Evolutionary conservation across 2,113 vertebrate species (phyloP).

Genomic region (Chascanopsetta lugubris): DNA sequence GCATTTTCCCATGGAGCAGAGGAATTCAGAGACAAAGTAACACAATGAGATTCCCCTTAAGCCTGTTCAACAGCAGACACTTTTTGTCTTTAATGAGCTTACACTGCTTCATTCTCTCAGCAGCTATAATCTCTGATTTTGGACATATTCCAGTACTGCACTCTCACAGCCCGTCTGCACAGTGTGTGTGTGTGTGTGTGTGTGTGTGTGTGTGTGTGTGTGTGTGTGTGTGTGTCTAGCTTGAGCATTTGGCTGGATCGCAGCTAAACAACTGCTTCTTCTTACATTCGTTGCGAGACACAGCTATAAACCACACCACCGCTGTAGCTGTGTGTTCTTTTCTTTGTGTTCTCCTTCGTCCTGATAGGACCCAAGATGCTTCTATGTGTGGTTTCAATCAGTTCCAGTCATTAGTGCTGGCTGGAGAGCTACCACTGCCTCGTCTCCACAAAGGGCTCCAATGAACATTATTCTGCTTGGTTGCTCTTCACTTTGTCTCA

Average conservation of each 20-base stretch:
- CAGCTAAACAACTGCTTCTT: constrained; percentile 34
- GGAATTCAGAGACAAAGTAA: constrained; percentile 62
- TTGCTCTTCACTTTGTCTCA: constrained; percentile 34
- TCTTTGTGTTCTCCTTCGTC: constrained; percentile 17
- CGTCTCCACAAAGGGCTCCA: constrained; percentile 26
- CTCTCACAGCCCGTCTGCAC: constrained; percentile 52
- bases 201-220: constrained; percentile 7
- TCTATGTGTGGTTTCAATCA: constrained; percentile 55
- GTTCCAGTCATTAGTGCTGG: constrained; percentile 57
- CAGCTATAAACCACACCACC: constrained; percentile 23
- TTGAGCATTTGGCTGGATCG: constrained; percentile 32
- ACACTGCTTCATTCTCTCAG: constrained; percentile 74
- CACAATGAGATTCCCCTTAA: constrained; percentile 77
- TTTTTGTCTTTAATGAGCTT: constrained; percentile 82
- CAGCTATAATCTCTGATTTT: constrained; percentile 78
- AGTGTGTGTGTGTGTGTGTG: constrained; percentile 32
- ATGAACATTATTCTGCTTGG: constrained; percentile 35
- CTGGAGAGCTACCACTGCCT: constrained; percentile 25
- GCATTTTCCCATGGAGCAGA: constrained; percentile 53
- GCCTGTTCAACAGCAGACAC: constrained; percentile 72
- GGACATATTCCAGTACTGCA: constrained; percentile 71
- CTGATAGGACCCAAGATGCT: constrained; percentile 34
- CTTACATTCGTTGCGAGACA: constrained; percentile 29
- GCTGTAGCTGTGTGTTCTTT: constrained; percentile 21
- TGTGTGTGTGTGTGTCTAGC: constrained; percentile 26